Evolutionary conservation across 2,888 invertebrate genomes (phyloP).

Genomic region (Thelaira solivaga): DNA sequence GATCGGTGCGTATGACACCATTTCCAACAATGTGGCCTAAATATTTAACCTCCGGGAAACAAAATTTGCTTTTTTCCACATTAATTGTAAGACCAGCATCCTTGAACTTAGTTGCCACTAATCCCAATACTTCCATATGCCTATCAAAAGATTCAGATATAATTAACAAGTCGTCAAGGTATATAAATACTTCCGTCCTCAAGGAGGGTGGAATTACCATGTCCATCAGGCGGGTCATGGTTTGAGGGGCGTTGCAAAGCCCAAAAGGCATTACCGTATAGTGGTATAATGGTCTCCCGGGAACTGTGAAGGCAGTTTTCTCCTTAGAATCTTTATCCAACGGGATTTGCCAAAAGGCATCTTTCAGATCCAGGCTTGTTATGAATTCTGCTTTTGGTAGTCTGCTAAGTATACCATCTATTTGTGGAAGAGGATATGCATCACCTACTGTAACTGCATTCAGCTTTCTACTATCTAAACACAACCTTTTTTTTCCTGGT

Average conservation of each 20-base stretch:
- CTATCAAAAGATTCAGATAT: slow-evolving; percentile 9
- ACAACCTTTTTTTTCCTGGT: not conserved
- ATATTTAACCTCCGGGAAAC: slow-evolving; percentile 7
- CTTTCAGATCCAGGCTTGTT: no score
- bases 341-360: slow-evolving; percentile 15
- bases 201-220: slow-evolving; percentile 23
- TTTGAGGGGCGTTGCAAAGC: slow-evolving; percentile 6
- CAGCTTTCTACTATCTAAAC: not conserved
- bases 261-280: slow-evolving; percentile 18
- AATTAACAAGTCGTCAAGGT: slow-evolving; percentile 48
- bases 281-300: slow-evolving; percentile 18
- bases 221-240: not conserved
- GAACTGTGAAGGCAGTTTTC: slow-evolving; percentile 25
- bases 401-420: not conserved
- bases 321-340: not conserved
- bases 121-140: slow-evolving; percentile 13
- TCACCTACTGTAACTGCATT: not conserved
- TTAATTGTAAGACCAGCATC: slow-evolving; percentile 12
- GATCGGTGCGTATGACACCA: slow-evolving; percentile 33
- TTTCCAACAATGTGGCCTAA: slow-evolving; percentile 32
- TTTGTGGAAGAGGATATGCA: slow-evolving; percentile 15
- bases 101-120: not conserved
- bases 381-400: not conserved
- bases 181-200: slow-evolving; percentile 24
- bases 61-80: slow-evolving; percentile 29